Evolutionary conservation across 2,888 invertebrate species (phyloP).

Genomic region (Eupithecia exiguata): DNA sequence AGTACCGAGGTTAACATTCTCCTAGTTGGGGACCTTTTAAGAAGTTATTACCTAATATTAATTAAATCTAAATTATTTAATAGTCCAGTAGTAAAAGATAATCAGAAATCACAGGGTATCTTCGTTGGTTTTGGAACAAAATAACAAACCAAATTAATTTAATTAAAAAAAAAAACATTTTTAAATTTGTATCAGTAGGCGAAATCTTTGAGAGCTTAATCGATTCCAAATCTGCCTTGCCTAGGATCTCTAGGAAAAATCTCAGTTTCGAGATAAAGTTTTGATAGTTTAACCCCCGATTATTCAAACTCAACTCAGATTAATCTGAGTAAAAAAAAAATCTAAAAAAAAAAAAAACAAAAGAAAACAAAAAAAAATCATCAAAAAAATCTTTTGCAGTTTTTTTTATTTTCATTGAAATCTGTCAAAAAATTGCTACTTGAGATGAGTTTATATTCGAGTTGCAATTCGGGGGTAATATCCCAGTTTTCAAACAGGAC

Average conservation of each 20-base stretch:
- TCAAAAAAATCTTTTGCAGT: no score
- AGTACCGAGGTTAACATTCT: no score
- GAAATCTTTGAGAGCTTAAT: not conserved
- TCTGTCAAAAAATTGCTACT: no score
- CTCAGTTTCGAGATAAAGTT: not conserved
- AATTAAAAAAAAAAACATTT: not conserved
- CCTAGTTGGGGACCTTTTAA: no score
- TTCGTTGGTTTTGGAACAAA: not conserved
- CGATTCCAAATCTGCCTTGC: not conserved
- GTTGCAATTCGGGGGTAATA: not conserved
- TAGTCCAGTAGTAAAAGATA: not conserved
- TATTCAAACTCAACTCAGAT: no score
- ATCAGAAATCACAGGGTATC: not conserved
- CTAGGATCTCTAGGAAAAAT: not conserved
- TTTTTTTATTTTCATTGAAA: no score
- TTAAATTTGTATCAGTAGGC: not conserved
- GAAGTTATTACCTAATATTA: no score
- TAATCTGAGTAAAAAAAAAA: no score
- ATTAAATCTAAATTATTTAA: not conserved
- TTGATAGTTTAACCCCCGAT: no score
- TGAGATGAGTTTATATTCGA: no score
- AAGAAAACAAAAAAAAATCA: no score
- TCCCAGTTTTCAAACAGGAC: not conserved
- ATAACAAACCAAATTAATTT: not conserved
- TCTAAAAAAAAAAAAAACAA: no score